Conservation (phyloP, 2,113 vertebrate genomes). For the Corythoichthys haematopterus region DNA sequence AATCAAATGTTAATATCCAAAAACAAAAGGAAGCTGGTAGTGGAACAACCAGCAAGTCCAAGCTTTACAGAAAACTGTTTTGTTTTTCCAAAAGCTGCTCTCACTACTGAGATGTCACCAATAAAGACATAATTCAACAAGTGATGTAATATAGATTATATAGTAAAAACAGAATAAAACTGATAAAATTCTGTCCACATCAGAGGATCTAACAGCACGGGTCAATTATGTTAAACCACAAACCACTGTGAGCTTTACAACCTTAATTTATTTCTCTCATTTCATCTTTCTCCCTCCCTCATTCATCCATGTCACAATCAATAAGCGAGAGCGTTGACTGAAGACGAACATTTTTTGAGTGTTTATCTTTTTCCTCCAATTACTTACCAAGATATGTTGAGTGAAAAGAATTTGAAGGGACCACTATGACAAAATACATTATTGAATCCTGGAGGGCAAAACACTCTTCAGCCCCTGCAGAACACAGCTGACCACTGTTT, state of each 20-base stretch:
- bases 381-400: conserved; percentile 38
- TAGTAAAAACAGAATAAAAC: neutral
- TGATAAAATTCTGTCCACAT: conserved; percentile 5
- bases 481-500: conserved; percentile 65
- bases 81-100: conserved; percentile 33
- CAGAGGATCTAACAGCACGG: conserved; percentile 8
- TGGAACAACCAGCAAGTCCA: conserved; percentile 29
- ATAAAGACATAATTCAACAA: conserved; percentile 9
- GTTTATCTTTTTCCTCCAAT: conserved; percentile 52
- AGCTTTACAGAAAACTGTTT: conserved; percentile 21
- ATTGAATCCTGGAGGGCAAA: conserved; percentile 27
- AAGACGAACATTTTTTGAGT: conserved; percentile 11
- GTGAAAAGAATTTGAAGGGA: conserved; percentile 26
- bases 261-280: neutral
- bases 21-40: conserved; percentile 48
- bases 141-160: conserved; percentile 1
- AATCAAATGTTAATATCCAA: conserved; percentile 39
- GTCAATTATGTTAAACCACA: conserved; percentile 19
- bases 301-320: conserved; percentile 32
- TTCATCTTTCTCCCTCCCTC: conserved; percentile 11
- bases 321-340: conserved; percentile 1
- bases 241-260: conserved; percentile 8
- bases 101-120: conserved; percentile 10
- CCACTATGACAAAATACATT: conserved; percentile 45
- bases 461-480: conserved; percentile 21